A percentile compares a stretch with the other conserved stretches of the same genome.
Conservation (phyloP, 2,888 invertebrate species). For the Alloplasta piceator region DNA sequence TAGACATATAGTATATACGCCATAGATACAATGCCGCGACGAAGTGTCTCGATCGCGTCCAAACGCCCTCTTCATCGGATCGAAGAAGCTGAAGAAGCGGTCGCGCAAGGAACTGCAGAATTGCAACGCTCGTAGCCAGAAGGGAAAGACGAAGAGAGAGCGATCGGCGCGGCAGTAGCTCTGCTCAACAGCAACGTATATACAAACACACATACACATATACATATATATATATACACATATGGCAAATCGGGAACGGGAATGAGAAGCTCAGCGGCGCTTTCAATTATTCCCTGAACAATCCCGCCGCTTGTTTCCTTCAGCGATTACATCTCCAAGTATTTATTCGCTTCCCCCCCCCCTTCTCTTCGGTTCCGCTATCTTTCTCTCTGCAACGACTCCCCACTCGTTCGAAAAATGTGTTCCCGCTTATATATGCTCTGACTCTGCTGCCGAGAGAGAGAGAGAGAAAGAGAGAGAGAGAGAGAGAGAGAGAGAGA, state of each 20-base stretch:
- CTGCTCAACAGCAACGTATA: conserved; percentile 65
- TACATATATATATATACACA: conserved; percentile 56
- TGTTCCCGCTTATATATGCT: conserved; percentile 35
- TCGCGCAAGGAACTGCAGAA: conserved; percentile 60
- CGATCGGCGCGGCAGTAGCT: conserved; percentile 67
- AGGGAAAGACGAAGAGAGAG: conserved; percentile 52
- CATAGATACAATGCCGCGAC: conserved; percentile 31
- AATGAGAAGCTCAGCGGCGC: conserved; percentile 83
- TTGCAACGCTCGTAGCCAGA: conserved; percentile 42
- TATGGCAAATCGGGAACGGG: conserved; percentile 77
- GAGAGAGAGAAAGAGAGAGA: too few species aligned
- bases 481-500: too few species aligned
- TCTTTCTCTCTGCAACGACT: conserved; percentile 5
- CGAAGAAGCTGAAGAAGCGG: conserved; percentile 38
- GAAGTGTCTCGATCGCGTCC: conserved; percentile 56
- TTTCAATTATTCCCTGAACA: conserved; percentile 84
- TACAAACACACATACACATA: conserved; percentile 65
- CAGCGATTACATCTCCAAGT: conserved; percentile 83
- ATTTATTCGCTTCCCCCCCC: conserved; percentile 80
- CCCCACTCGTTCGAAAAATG: conserved; percentile 29
- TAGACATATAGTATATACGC: conserved; percentile 23
- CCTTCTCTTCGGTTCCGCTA: conserved; percentile 60
- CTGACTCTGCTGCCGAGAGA: conserved; percentile 17
- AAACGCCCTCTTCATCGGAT: conserved; percentile 36
- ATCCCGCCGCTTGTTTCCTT: conserved; percentile 83